Conservation (phyloP, 2,888 invertebrate genomes). For the Rhamnusium bicolor region DNA sequence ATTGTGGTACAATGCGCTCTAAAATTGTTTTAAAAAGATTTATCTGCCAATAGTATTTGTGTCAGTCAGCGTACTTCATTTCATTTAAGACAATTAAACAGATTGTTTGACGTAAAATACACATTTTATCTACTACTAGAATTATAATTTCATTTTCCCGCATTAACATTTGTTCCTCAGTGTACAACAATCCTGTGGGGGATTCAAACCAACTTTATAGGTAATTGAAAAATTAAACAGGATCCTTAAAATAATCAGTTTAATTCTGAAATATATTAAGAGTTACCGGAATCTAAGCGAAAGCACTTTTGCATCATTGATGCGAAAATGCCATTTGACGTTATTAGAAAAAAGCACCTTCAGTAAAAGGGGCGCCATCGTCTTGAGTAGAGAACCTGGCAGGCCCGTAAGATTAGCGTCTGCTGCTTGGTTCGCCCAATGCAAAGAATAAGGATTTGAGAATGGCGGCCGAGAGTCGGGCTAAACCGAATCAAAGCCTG, state of each 20-base stretch:
- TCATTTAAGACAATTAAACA: too few species aligned
- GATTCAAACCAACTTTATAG: background rate
- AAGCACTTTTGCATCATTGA: background rate
- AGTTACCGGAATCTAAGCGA: background rate
- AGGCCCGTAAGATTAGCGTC: conserved; percentile 40
- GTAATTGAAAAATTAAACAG: background rate
- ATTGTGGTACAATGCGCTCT: too few species aligned
- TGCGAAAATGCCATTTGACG: background rate
- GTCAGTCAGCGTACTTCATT: too few species aligned
- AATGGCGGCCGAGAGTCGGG: conserved; percentile 58
- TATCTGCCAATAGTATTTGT: too few species aligned
- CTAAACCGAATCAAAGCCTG: conserved; percentile 72
- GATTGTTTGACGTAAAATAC: too few species aligned
- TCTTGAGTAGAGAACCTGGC: conserved; percentile 35
- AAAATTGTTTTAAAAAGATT: too few species aligned
- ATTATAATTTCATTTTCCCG: too few species aligned
- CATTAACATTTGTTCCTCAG: too few species aligned
- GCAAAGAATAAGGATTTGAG: conserved; percentile 64
- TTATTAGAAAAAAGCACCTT: background rate
- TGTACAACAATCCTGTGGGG: too few species aligned
- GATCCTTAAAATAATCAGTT: background rate
- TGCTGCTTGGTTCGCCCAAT: conserved; percentile 50
- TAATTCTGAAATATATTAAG: background rate
- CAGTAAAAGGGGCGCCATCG: conserved; percentile 17
- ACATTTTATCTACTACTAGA: too few species aligned